Evolutionary conservation across 2,888 invertebrate species (phyloP), one percentile per base, ranked within the genome.

Genomic region (Mythimna ferrago): DNA sequence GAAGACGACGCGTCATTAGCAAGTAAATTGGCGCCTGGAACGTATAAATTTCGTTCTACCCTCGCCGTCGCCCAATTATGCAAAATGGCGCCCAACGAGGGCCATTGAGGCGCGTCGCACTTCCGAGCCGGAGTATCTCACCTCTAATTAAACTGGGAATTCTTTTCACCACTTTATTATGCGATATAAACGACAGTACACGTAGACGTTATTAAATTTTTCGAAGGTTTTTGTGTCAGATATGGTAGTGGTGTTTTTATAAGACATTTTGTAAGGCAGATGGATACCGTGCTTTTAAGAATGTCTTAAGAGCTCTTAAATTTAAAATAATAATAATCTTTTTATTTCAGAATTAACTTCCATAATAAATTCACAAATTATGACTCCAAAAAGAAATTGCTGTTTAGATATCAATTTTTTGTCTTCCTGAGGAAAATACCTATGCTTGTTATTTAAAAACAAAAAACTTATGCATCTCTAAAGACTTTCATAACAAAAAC

Each of bases 121-220:
- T 93, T 93, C 93, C 93, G 93, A 91, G 84, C 83, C 89, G 77
- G 91, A 93, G 94, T 94, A 93, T 94, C 95, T 94, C 95, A 93
- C 93, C 95, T 95, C 94, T 96, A 96, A 96, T 96, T 96, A 96
- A 96, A 95, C 93, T 92, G 90, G 92, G 92, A 92, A 94, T 94
- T 95, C 95, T 95, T 95, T 94, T 93, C 94, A 94, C 91, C 95
- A 94, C 95, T 95, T 93, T 94, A 95, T 95, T 95, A 94, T 95
- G 90, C 93, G 92, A 91, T 92, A 95, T 95, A 95, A 95, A 94
- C 94, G 94, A 92, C 94, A 90, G 89, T 89, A 91, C 86, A 87
- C 83, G 88, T 83, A 88, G 87, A 87, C 87, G 85, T 90, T 91
- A 92, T 92, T 92, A 92, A 88, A 91, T 90, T 91, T 48, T 89